Conservation (phyloP, 2,113 vertebrate species). For the Taurulus bubalis region DNA sequence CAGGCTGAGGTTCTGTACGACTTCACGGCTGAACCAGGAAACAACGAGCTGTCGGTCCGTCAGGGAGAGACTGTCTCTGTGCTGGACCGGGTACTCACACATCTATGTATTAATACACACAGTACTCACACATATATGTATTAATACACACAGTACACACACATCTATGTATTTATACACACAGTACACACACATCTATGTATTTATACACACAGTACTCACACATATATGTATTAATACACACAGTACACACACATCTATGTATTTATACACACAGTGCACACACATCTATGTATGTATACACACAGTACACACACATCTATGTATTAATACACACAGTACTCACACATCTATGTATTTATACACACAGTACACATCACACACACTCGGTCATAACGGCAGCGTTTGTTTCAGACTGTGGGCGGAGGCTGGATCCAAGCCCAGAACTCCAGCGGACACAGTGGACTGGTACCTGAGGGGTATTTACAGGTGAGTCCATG, state of each 20-base stretch:
- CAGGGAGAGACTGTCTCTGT: conserved; percentile 42
- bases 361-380: not conserved
- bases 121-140: too few species aligned
- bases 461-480: conserved; percentile 57
- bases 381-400: too few species aligned
- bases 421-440: conserved; percentile 58
- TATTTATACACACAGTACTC: too few species aligned
- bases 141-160: too few species aligned
- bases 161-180: too few species aligned
- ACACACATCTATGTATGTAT: too few species aligned
- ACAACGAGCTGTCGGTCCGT: conserved; percentile 52
- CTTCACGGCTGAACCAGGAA: conserved; percentile 57
- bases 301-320: too few species aligned
- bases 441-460: conserved; percentile 40
- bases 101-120: not conserved
- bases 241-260: too few species aligned
- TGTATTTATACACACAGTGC: too few species aligned
- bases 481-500: conserved; percentile 53
- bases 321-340: too few species aligned
- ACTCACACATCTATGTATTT: not conserved
- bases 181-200: too few species aligned
- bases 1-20: conserved; percentile 60
- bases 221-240: too few species aligned
- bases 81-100: conserved; percentile 34
- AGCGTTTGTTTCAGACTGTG: conserved; percentile 24